Percentiles rank a stretch among this genome's conserved stretches.
These are phyloP conservation scores for Diadegma fenestrale DNA, from an alignment of 2,888 invertebrate genomes.

Conservation along the genomic window DNA sequence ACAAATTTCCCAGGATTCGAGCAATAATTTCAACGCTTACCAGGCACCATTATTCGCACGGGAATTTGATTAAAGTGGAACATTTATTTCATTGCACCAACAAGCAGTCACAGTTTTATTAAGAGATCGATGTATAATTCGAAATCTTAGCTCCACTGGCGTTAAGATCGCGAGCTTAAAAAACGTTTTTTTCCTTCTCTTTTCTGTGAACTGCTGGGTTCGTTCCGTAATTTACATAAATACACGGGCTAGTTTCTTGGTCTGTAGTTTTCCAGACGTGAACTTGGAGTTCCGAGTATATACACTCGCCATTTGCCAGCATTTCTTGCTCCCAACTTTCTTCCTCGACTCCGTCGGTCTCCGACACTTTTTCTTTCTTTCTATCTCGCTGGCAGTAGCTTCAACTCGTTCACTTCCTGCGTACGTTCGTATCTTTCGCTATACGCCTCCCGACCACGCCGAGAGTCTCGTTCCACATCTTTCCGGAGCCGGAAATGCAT, in stretches of 20 bases:
- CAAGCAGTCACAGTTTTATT: not conserved
- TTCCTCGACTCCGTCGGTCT: not conserved
- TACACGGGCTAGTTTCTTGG: not conserved
- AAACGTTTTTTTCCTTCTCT: slow-evolving; percentile 3
- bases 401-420: slow-evolving; percentile 8
- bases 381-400: not conserved
- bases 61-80: not conserved
- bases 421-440: slow-evolving; percentile 11
- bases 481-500: slow-evolving; percentile 55
- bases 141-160: not conserved
- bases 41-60: not conserved
- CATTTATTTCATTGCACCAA: not conserved
- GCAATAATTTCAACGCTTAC: not conserved
- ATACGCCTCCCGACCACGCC: not conserved
- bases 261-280: slow-evolving; percentile 15
- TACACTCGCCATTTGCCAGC: not conserved
- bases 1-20: not conserved
- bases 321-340: slow-evolving; percentile 12
- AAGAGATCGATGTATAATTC: not conserved
- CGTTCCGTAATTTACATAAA: slow-evolving; percentile 33
- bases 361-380: not conserved
- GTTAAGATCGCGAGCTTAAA: not conserved
- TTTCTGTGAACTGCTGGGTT: not conserved
- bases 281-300: not conserved
- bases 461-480: slow-evolving; percentile 18